Base-by-base conservation (phyloP, 2,888 invertebrate species). In the Koerneria pararmatus region DNA sequence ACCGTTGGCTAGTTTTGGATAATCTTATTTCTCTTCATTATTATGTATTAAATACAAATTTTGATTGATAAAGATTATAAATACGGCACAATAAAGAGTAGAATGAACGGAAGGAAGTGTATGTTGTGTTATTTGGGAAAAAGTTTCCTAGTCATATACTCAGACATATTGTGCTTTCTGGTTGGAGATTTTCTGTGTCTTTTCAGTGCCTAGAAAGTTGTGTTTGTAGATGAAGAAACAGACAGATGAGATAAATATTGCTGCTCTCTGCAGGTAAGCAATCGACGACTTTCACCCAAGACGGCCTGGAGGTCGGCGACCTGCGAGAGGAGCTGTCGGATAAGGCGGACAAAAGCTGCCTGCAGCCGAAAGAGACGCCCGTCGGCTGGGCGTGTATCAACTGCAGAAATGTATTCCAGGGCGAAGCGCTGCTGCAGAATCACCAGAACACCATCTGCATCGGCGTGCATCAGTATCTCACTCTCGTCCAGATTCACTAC, bases 311-410 rank as follows among this genome's bases (percentile, higher is more conserved):
- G 2, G 24, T 72, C 5, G 71, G 72, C 11, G 49, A 56, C 2
- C 46, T 74, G 41, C 69, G 60, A 29, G 67, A 67, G 0, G n/a
- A 53, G 0, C 37, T 76, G 1, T 57, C 70, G 1, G 64, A 69
- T 1, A 65, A 71, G n/a, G 74, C 24, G 15, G 2, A 22, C 11
- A 8, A 41, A 41, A 11, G n/a, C 46, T 41, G 11, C 46, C 46
- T 46, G 65, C 27, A 57, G 5, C 32, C 19, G 27, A 32, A 32
- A 15, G 24, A 11, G 3, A 48, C 53, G 11, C 54, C 82, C 80
- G 83, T 83, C 59, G 83, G 83, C 60, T 83, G 83, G 82, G 83
- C 80, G 5, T 83, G 83, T 67, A 74, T 79, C 8, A 53, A 73
- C 11, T 83, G 83, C 66, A 66, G 70, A 41, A 78, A 78, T 66